A percentile compares a stretch with the other conserved stretches of the same genome.
These are phyloP conservation scores for Dendrocopos noguchii DNA, from an alignment of 2,113 vertebrate genomes.

Conservation along the genomic window DNA sequence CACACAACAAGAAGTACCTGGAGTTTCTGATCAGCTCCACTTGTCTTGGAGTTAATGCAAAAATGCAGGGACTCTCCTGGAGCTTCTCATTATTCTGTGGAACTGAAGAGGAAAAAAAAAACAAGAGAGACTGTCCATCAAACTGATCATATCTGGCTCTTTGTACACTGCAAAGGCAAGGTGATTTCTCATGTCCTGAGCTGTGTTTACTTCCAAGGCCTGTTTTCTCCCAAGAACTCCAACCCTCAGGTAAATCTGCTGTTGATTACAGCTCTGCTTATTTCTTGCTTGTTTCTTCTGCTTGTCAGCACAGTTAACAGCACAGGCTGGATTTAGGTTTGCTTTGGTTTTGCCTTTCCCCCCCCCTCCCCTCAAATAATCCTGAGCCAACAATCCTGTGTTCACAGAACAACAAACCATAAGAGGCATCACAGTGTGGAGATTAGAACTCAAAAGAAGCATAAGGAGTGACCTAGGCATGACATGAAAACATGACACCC, in stretches of 20 bases:
- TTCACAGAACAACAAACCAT: background rate
- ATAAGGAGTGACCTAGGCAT: background rate
- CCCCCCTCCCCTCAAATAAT: background rate
- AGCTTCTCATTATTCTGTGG: conserved; percentile 96
- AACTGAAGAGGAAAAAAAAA: conserved; percentile 75
- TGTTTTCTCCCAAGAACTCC: background rate
- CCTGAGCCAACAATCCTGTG: background rate
- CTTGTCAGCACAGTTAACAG: background rate
- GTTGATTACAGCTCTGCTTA: background rate
- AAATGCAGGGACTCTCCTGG: conserved; percentile 95
- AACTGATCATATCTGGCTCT: background rate
- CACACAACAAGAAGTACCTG: conserved; percentile 73
- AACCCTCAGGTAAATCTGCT: background rate
- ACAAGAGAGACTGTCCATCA: background rate
- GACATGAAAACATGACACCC: background rate
- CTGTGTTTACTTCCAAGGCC: background rate
- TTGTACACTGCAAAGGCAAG: background rate
- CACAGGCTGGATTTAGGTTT: background rate
- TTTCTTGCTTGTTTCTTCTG: background rate
- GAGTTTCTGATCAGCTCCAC: conserved; percentile 95
- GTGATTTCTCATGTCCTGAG: background rate
- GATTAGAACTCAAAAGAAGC: background rate
- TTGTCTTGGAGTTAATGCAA: conserved; percentile 91
- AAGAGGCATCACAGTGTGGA: background rate
- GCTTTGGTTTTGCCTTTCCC: background rate